phyloP scores from a whole-genome alignment of 2,888 invertebrate genomes.

The Horisme vitalbata region DNA sequence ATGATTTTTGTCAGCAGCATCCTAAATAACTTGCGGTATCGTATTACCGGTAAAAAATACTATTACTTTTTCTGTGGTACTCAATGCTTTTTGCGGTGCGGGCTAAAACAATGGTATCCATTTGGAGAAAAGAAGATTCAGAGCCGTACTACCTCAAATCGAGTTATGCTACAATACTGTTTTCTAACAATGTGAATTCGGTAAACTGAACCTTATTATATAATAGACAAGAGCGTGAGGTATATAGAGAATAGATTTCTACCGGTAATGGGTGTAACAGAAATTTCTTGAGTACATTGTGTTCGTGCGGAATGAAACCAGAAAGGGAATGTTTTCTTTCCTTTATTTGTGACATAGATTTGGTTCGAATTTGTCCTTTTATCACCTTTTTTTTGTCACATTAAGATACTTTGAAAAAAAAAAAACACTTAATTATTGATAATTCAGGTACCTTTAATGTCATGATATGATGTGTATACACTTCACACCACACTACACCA shows the following conservation, averaged over 20 bases:
- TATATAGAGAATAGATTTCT: constrained; percentile 1
- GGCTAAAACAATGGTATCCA: constrained; percentile 67
- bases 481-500: too few relatives aligned
- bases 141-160: constrained; percentile 54
- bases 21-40: too few relatives aligned
- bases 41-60: too few relatives aligned
- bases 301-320: constrained; percentile 19
- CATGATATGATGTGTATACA: too few relatives aligned
- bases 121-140: constrained; percentile 62
- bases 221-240: not conserved
- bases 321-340: constrained; percentile 10
- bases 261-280: constrained; percentile 11
- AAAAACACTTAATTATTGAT: too few relatives aligned
- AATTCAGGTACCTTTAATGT: too few relatives aligned
- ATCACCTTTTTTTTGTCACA: too few relatives aligned
- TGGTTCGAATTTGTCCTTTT: too few relatives aligned
- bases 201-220: constrained; percentile 29
- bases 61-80: too few relatives aligned
- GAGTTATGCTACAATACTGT: constrained; percentile 52
- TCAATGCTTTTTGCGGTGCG: constrained; percentile 62
- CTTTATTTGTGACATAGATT: too few relatives aligned
- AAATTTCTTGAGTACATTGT: constrained; percentile 24
- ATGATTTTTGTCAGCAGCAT: too few relatives aligned
- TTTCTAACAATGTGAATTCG: constrained; percentile 37
- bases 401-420: too few relatives aligned